Conservation (phyloP, 35 echinoderm and acorn worm genomes). For the Patiria miniata region DNA sequence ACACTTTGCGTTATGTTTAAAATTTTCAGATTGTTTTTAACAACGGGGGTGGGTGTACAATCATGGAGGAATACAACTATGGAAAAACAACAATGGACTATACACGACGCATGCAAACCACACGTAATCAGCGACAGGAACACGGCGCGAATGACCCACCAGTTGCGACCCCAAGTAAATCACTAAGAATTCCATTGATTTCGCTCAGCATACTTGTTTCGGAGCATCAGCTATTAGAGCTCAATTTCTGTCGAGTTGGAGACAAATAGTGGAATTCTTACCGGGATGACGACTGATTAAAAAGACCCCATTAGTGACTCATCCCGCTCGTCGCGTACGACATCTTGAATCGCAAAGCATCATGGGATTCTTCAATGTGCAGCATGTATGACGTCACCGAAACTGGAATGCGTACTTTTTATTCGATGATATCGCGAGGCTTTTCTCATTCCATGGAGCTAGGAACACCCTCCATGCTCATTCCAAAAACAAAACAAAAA, state of each 20-base stretch:
- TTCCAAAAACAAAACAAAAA: no score
- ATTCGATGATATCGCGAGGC: no score
- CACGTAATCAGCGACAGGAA: slow-evolving; percentile 1
- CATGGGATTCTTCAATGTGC: slow-evolving; percentile 7
- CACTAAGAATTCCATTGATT: slow-evolving; percentile 6
- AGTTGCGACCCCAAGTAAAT: slow-evolving; percentile 21
- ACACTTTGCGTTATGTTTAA: no score
- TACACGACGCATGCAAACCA: not conserved
- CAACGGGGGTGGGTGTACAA: not conserved
- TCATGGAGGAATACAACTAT: not conserved
- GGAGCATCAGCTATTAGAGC: slow-evolving; percentile 1
- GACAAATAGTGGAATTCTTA: slow-evolving; percentile 12
- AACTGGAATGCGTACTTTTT: not conserved
- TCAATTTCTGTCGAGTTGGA: not conserved
- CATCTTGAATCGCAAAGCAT: slow-evolving; percentile 25
- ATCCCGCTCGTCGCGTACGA: slow-evolving; percentile 4
- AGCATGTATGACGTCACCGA: slow-evolving; percentile 11
- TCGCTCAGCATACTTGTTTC: slow-evolving; percentile 21
- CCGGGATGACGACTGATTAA: slow-evolving; percentile 32
- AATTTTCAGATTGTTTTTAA: slow-evolving; percentile 2
- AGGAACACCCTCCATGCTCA: no score
- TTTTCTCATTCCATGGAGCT: no score
- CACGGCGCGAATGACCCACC: slow-evolving; percentile 15
- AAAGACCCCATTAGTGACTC: slow-evolving; percentile 21
- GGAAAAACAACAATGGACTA: not conserved